Conservation (phyloP, 2,888 invertebrate species). For the Alcis repandata region DNA sequence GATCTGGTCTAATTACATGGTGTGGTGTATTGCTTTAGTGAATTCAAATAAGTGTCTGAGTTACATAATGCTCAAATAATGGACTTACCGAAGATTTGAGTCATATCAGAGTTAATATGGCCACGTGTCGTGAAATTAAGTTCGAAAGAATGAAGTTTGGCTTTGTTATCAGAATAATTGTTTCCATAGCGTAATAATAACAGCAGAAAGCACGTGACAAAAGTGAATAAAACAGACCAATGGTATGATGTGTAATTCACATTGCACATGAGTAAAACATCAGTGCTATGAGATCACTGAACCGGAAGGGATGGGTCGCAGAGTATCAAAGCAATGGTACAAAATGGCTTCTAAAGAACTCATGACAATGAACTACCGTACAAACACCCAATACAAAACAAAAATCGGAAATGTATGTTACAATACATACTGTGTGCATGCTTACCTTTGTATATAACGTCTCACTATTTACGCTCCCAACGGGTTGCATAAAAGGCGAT, state of each 20-base stretch:
- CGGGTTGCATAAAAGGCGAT: constrained; percentile 86
- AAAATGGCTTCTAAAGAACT: constrained; percentile 40
- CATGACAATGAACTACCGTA: constrained; percentile 42
- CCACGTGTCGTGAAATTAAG: neutral
- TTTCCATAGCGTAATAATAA: constrained; percentile 50
- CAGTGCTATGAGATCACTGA: constrained; percentile 37
- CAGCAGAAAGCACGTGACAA: constrained; percentile 56
- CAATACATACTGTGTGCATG: constrained; percentile 82
- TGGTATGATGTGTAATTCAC: constrained; percentile 44
- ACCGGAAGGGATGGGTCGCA: constrained; percentile 36
- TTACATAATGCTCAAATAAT: neutral
- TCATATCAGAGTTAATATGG: neutral
- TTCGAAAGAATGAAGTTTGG: constrained; percentile 21
- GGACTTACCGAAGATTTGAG: neutral
- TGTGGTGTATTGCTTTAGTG: neutral
- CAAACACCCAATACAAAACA: constrained; percentile 45
- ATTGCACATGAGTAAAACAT: constrained; percentile 41
- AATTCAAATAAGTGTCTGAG: neutral
- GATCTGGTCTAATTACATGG: neutral
- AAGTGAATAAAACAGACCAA: constrained; percentile 45
- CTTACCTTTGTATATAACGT: constrained; percentile 85
- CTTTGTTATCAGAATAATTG: constrained; percentile 18
- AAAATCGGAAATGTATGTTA: constrained; percentile 41
- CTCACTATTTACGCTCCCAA: constrained; percentile 85
- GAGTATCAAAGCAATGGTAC: constrained; percentile 39